Evolutionary conservation across 2,888 invertebrate genomes (phyloP).

Genomic region (Imbricaverruca yamaguchii): DNA sequence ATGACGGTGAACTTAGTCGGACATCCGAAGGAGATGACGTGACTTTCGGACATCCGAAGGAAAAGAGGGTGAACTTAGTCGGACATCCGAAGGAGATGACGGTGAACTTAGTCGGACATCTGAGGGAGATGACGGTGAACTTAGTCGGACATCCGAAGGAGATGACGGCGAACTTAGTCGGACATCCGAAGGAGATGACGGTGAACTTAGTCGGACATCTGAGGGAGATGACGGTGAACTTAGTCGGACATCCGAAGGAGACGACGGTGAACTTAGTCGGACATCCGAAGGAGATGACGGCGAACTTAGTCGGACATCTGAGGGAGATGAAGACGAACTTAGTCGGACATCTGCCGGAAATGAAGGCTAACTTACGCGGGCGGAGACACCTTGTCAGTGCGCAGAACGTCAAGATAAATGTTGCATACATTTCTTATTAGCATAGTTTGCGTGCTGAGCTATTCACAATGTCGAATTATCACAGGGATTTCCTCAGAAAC

Average conservation of each 20-base stretch:
- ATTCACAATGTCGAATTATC: no score
- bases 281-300: conserved; percentile 56
- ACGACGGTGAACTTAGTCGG: conserved; percentile 38
- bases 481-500: no score
- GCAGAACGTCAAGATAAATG: no score
- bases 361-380: no score
- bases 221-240: conserved; percentile 37
- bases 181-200: conserved; percentile 59
- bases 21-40: no score
- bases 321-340: not conserved
- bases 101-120: conserved; percentile 54
- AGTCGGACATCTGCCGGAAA: conserved; percentile 60
- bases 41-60: conserved; percentile 74
- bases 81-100: conserved; percentile 60
- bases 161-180: conserved; percentile 29
- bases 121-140: conserved; percentile 43
- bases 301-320: conserved; percentile 60
- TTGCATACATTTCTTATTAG: no score
- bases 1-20: no score
- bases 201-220: conserved; percentile 57
- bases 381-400: no score
- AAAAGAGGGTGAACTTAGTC: not conserved
- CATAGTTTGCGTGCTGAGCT: no score
- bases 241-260: conserved; percentile 60
- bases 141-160: conserved; percentile 60